Evolutionary conservation across 2,797 vertebrate species (phyloP).

Genomic region (Thunnus albacares): DNA sequence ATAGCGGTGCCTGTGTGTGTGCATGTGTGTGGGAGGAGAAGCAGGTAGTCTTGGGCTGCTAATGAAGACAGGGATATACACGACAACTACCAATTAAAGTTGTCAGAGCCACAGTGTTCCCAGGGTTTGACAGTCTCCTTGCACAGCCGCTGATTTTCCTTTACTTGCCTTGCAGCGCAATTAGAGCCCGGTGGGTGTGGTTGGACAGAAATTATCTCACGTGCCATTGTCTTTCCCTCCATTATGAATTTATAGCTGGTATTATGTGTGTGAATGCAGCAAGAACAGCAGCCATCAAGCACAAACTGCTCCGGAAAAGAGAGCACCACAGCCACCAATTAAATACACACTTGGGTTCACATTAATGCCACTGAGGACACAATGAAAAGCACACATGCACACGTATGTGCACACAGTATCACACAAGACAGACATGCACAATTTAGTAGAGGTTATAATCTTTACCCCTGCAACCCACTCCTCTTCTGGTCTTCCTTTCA

Average conservation of each 20-base stretch:
- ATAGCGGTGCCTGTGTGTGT: slow-evolving; percentile 25
- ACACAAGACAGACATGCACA: slow-evolving; percentile 26
- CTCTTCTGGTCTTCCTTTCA: slow-evolving; percentile 28
- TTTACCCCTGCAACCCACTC: slow-evolving; percentile 41
- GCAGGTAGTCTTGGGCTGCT: slow-evolving; percentile 75
- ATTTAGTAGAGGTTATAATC: slow-evolving; percentile 63
- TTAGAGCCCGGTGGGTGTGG: slow-evolving; percentile 77
- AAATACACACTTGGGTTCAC: slow-evolving; percentile 56
- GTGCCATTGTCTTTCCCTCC: slow-evolving; percentile 70
- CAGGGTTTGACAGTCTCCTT: slow-evolving; percentile 68
- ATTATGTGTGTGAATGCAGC: slow-evolving; percentile 47
- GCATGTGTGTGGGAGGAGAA: slow-evolving; percentile 64
- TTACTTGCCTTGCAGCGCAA: slow-evolving; percentile 70
- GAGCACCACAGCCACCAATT: slow-evolving; percentile 60
- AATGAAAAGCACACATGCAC: slow-evolving; percentile 9
- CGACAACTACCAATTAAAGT: slow-evolving; percentile 86
- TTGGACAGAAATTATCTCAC: slow-evolving; percentile 66
- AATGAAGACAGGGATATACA: slow-evolving; percentile 83
- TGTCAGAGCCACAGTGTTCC: slow-evolving; percentile 76
- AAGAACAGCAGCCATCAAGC: slow-evolving; percentile 43
- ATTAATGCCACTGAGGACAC: slow-evolving; percentile 31
- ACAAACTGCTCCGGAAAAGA: slow-evolving; percentile 51
- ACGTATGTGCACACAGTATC: slow-evolving; percentile 13
- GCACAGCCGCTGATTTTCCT: slow-evolving; percentile 68
- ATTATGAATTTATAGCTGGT: slow-evolving; percentile 65